A percentile compares a stretch with the other conserved stretches of the same genome.
Conservation (phyloP, 2,113 vertebrate species). For the Pseudorasbora parva region DNA sequence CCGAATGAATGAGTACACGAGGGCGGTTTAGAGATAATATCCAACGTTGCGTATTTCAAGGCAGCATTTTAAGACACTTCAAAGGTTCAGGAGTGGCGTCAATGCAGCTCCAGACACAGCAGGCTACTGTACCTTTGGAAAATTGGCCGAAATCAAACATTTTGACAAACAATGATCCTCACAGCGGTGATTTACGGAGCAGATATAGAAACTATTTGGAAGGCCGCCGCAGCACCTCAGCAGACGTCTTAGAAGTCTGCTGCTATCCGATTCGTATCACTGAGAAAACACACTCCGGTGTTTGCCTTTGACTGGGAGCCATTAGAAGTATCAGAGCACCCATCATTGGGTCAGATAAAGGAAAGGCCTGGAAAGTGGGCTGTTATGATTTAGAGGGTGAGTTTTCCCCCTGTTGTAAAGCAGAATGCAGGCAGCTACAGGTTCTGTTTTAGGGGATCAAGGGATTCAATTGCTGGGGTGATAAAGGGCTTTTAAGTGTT, state of each 20-base stretch:
- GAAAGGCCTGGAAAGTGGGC: slow-evolving; percentile 1
- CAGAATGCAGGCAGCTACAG: slow-evolving; percentile 7
- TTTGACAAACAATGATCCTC: slow-evolving; percentile 30
- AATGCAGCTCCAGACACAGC: slow-evolving; percentile 5
- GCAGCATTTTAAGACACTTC: slow-evolving; percentile 12
- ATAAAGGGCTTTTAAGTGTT: slow-evolving; percentile 52
- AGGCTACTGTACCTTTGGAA: slow-evolving; percentile 23
- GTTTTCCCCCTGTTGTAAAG: slow-evolving; percentile 27
- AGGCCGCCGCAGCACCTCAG: slow-evolving; percentile 14
- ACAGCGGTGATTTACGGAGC: slow-evolving; percentile 25
- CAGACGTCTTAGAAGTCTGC: slow-evolving; percentile 13
- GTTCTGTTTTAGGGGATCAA: slow-evolving; percentile 48
- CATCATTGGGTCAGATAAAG: slow-evolving; percentile 42
- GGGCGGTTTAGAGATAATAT: slow-evolving; percentile 20
- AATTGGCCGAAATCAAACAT: slow-evolving; percentile 33
- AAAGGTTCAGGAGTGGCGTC: slow-evolving; percentile 11
- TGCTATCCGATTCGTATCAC: slow-evolving; percentile 28
- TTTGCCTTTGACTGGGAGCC: slow-evolving; percentile 42
- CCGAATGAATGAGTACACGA: slow-evolving; percentile 19
- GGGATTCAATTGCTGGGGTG: slow-evolving; percentile 36
- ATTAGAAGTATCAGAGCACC: slow-evolving; percentile 40
- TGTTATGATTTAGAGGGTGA: slow-evolving; percentile 31
- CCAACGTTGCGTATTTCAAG: not conserved
- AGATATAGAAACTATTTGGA: slow-evolving; percentile 48
- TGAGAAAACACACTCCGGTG: slow-evolving; percentile 20